Percentiles rank a stretch among this genome's conserved stretches.
phyloP scores from a whole-genome alignment of 2,797 vertebrate species.

The Thunnus albacares region DNA sequence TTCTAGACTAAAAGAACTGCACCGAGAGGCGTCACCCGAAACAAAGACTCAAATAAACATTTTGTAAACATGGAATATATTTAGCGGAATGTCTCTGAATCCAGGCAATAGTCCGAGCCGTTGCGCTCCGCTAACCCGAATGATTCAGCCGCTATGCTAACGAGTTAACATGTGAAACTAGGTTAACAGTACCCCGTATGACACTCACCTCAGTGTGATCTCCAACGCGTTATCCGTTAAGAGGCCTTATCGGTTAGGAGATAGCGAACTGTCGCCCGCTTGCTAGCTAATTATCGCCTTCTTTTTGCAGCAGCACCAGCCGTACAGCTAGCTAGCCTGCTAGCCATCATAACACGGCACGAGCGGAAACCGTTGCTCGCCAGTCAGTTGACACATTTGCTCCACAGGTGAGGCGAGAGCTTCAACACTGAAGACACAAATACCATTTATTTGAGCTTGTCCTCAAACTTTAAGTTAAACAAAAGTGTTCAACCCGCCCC shows the following conservation, averaged over 20 bases:
- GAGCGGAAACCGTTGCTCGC: conserved; percentile 71
- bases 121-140: conserved; percentile 54
- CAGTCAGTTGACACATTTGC: conserved; percentile 46
- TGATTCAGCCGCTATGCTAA: conserved; percentile 64
- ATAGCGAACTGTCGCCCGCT: conserved; percentile 31
- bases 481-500: conserved; percentile 19
- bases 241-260: not conserved
- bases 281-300: conserved; percentile 67
- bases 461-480: not conserved
- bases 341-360: conserved; percentile 76
- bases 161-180: conserved; percentile 56
- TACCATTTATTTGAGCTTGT: conserved; percentile 7
- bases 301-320: conserved; percentile 64
- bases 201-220: conserved; percentile 70
- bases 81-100: conserved; percentile 58
- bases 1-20: rapidly evolving
- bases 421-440: not conserved
- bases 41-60: not conserved
- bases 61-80: conserved; percentile 55
- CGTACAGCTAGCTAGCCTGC: conserved; percentile 66
- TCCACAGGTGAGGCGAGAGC: conserved; percentile 40
- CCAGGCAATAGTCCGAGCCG: conserved; percentile 72
- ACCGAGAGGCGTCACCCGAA: not conserved
- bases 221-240: conserved; percentile 20
- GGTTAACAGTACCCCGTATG: conserved; percentile 44